phyloP scores from a whole-genome alignment of 2,113 vertebrate species.

The Parotia lawesii region DNA sequence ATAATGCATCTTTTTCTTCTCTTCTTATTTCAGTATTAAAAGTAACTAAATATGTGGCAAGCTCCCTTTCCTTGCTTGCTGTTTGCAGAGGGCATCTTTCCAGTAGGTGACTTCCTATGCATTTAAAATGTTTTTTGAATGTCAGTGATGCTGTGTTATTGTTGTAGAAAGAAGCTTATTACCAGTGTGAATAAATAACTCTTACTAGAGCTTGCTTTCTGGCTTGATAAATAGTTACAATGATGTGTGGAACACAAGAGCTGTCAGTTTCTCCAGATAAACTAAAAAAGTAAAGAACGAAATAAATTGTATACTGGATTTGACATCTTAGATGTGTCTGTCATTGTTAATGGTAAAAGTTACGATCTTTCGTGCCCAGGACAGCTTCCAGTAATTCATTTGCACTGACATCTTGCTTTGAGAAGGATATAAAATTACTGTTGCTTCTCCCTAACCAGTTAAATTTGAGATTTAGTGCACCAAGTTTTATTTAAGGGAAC shows the following conservation, averaged over 20 bases:
- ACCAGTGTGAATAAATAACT: slow-evolving; percentile 49
- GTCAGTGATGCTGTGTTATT: slow-evolving; percentile 53
- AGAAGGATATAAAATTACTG: slow-evolving; percentile 49
- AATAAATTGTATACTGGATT: slow-evolving; percentile 32
- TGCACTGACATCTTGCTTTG: slow-evolving; percentile 31
- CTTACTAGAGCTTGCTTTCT: slow-evolving; percentile 14
- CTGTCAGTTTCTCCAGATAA: slow-evolving; percentile 22
- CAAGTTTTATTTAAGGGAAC: slow-evolving; percentile 59
- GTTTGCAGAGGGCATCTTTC: slow-evolving; percentile 67
- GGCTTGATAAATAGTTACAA: slow-evolving; percentile 39
- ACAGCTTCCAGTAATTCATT: slow-evolving; percentile 64
- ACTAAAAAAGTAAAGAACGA: slow-evolving; percentile 54
- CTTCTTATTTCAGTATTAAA: slow-evolving; percentile 51
- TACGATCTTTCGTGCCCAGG: slow-evolving; percentile 50
- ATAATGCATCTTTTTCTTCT: neutral
- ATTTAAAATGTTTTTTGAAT: slow-evolving; percentile 67
- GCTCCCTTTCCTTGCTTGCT: slow-evolving; percentile 61
- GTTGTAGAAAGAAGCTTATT: slow-evolving; percentile 51
- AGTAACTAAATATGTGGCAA: slow-evolving; percentile 59
- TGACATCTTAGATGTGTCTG: slow-evolving; percentile 34
- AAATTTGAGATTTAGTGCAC: slow-evolving; percentile 57
- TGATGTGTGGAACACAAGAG: slow-evolving; percentile 32
- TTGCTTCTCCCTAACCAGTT: slow-evolving; percentile 45
- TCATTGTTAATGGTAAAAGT: slow-evolving; percentile 71
- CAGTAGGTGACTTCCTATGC: slow-evolving; percentile 70